Evolutionary conservation across 2,113 vertebrate species (phyloP).

Genomic region (Anarrhichthys ocellatus): DNA sequence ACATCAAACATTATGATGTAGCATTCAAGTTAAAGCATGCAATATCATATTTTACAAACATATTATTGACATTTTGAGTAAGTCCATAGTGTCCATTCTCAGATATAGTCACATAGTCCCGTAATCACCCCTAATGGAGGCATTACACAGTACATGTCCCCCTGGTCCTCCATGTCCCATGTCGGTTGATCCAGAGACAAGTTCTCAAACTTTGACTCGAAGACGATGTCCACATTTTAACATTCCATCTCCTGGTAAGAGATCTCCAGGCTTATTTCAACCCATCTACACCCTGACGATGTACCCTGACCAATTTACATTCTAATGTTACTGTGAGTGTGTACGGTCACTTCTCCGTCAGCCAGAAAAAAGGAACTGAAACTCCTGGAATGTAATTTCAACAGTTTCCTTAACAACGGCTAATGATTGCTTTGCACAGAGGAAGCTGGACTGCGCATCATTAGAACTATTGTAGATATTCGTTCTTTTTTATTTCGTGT

Average conservation of each 20-base stretch:
- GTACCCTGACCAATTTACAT: constrained; percentile 15
- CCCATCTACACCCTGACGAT: not conserved
- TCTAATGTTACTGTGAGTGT: constrained; percentile 1
- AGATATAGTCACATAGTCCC: constrained; percentile 17
- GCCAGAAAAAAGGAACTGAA: constrained; percentile 40
- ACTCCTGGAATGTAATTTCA: constrained; percentile 26
- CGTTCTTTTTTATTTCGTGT: not conserved
- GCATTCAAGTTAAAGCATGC: constrained; percentile 34
- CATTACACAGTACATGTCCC: not conserved
- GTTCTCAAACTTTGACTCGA: not conserved
- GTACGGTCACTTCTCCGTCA: constrained; percentile 9
- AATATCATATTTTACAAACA: constrained; percentile 41
- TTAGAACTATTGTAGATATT: not conserved
- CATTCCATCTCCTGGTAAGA: not conserved
- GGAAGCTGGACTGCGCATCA: not conserved
- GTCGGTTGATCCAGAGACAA: not conserved
- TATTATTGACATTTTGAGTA: constrained; percentile 44
- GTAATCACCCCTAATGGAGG: not conserved
- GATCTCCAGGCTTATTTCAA: not conserved
- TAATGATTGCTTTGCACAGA: not conserved
- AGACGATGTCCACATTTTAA: not conserved
- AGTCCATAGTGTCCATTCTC: constrained; percentile 61
- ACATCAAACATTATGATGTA: not conserved
- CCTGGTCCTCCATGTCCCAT: not conserved
- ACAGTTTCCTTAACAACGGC: constrained; percentile 18